These are phyloP conservation scores for Temnothorax curvispinosus DNA, from an alignment of 1,140 invertebrate genomes.

Conservation along the genomic window DNA sequence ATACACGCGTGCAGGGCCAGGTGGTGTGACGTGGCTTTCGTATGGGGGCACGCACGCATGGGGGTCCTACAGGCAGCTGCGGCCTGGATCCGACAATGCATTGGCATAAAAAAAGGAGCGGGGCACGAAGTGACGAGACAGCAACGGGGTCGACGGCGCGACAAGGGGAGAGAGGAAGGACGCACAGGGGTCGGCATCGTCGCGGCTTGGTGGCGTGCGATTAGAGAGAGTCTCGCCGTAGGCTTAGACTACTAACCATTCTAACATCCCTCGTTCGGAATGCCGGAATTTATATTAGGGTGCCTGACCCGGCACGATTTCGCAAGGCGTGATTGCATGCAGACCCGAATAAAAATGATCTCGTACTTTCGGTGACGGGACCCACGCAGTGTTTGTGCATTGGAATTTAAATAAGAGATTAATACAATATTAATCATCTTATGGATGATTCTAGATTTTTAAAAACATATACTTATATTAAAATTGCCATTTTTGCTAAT, in stretches of 20 bases:
- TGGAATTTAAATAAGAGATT: slow-evolving; percentile 32
- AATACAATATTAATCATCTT: background rate
- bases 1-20: slow-evolving; percentile 73
- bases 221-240: slow-evolving; percentile 59
- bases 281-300: slow-evolving; percentile 47
- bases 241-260: slow-evolving; percentile 59
- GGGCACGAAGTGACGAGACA: slow-evolving; percentile 23
- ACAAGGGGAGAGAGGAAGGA: background rate
- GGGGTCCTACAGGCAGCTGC: slow-evolving; percentile 83
- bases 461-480: background rate
- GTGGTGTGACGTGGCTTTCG: slow-evolving; percentile 78
- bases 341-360: background rate
- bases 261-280: slow-evolving; percentile 21
- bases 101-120: slow-evolving; percentile 70
- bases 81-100: slow-evolving; percentile 82
- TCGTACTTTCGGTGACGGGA: background rate
- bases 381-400: background rate
- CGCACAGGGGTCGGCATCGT: slow-evolving; percentile 44
- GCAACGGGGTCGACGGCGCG: background rate
- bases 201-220: slow-evolving; percentile 66
- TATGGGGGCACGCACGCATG: slow-evolving; percentile 82
- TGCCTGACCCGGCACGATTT: slow-evolving; percentile 23
- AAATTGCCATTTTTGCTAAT: background rate
- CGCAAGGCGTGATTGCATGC: slow-evolving; percentile 43
- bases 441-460: background rate